phyloP scores from a whole-genome alignment of 2,797 vertebrate species.

The Coluber constrictor region DNA sequence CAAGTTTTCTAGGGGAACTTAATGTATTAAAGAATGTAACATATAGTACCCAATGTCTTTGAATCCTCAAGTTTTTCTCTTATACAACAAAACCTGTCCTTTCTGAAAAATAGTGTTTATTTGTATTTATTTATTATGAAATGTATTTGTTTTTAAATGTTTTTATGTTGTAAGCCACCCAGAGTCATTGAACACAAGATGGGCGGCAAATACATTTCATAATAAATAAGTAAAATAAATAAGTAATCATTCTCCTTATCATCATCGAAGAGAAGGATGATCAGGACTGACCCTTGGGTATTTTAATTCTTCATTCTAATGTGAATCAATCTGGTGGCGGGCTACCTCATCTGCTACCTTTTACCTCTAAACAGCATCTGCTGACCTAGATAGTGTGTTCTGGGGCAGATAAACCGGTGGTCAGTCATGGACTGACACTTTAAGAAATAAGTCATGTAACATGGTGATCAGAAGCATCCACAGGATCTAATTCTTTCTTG shows the following conservation, averaged over 20 bases:
- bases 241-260: neutral
- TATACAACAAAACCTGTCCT: neutral
- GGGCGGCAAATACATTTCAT: neutral
- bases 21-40: neutral
- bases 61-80: neutral
- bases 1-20: neutral
- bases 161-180: neutral
- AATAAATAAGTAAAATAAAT: neutral
- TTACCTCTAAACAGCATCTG: neutral
- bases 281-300: neutral
- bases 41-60: neutral
- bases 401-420: neutral
- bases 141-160: neutral
- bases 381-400: neutral
- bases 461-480: neutral
- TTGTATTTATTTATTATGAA: neutral
- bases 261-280: neutral
- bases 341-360: neutral
- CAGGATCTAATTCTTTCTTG: neutral
- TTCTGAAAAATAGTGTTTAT: slow-evolving; percentile 6
- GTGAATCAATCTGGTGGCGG: neutral
- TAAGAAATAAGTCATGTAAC: neutral
- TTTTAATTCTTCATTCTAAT: neutral
- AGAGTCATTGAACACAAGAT: neutral
- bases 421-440: neutral